Base-by-base conservation (phyloP, 2,888 invertebrate species). In the Heliconius cydno region DNA sequence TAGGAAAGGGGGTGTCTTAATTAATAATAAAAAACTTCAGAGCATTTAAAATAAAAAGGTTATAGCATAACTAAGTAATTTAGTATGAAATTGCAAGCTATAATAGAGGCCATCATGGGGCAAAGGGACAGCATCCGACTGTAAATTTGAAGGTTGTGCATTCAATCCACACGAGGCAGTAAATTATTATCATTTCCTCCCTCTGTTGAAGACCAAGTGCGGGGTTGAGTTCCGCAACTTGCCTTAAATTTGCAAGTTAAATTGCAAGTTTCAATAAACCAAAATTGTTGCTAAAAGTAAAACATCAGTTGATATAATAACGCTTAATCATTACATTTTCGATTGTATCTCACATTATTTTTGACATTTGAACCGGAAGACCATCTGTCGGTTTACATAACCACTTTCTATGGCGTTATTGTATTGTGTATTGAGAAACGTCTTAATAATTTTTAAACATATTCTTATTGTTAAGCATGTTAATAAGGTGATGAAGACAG, bases 361-460 rank as follows among this genome's bases (percentile, higher is more conserved):
- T 71, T 75, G 79, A 71, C 72, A 81, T 79, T 81, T 79, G 81
- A 81, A 79, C 81, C 71, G 77, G 70, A 76, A 76, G 71, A 65
- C 70, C 81, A 79, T 81, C 81, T 79, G 74, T 63, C 63, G 25
- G 60, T 79, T 86, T 86, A 84, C 86, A 86, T 88, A 88, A 87
- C 81, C 66, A 83, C 90, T 90, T 90, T 90, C 90, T 88, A 89
- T 90, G 88, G 88, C 52, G 52, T 60, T 46, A 60, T 60, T 88
- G 86, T 84, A 82, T 83, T 83, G 77, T 83, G 80, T 63, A 75
- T 76, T 73, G 66, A 80, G 78, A 68, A 71, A 15, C 25, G 57
- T 46, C 65, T 30, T 28, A 28, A 65, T 65, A 65, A 19, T 28
- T 28, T 65, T 65, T 28, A 65, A 65, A 65, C 13, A 65, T 65